Evolutionary conservation across 2,797 vertebrate species (phyloP).

Genomic region (Eremophila alpestris): DNA sequence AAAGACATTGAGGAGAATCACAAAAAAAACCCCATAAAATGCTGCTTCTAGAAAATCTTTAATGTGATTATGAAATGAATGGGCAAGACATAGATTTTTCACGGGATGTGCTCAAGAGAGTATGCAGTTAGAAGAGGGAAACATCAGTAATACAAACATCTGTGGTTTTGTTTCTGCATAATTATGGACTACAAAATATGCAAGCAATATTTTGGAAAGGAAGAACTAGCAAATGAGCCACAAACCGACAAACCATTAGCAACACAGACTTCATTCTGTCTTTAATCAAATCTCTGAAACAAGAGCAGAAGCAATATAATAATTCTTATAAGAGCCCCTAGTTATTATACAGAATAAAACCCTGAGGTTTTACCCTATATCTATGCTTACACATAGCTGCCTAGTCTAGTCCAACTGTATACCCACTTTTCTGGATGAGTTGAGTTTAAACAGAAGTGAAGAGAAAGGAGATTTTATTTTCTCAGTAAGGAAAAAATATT

Average conservation of each 20-base stretch:
- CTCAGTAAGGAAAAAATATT: not conserved
- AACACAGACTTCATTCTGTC: constrained; percentile 15
- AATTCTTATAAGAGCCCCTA: not conserved
- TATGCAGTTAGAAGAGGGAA: constrained; percentile 22
- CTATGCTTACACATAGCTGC: not conserved
- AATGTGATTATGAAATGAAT: not conserved
- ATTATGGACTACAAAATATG: constrained; percentile 37
- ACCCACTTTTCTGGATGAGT: not conserved
- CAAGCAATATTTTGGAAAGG: constrained; percentile 35
- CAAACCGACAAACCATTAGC: not conserved
- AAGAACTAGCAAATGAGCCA: constrained; percentile 32
- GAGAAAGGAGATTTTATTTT: not conserved
- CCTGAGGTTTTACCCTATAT: not conserved
- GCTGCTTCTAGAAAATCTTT: not conserved
- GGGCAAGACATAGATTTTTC: not conserved
- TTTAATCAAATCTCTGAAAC: constrained; percentile 14
- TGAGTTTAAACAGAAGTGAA: not conserved
- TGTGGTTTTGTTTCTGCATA: constrained; percentile 44
- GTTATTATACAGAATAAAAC: not conserved
- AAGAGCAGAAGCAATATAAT: not conserved
- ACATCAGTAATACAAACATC: constrained; percentile 44
- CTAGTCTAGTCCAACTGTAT: not conserved
- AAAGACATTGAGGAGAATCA: not conserved
- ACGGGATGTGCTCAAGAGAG: not conserved
- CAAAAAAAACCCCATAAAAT: not conserved